Percentiles rank a stretch among this genome's conserved stretches.
Conservation (phyloP, 2,797 vertebrate species). For the Chloroceryle amazona region DNA sequence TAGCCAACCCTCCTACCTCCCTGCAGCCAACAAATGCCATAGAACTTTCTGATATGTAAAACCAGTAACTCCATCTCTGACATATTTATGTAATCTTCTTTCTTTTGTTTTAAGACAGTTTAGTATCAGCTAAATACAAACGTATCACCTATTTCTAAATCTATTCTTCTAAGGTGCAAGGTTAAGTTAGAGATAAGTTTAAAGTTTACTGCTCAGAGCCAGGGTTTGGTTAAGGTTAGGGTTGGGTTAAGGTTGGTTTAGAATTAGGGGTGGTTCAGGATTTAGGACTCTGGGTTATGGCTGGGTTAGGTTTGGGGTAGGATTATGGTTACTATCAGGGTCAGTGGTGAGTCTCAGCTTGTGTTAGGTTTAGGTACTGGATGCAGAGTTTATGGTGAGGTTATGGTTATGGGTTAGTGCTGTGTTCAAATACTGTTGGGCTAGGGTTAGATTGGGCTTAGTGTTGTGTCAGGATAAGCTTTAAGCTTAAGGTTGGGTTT, state of each 20-base stretch:
- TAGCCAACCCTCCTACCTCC: not conserved
- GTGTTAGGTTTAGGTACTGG: not conserved
- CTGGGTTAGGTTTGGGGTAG: not conserved
- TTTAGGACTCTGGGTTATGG: not conserved
- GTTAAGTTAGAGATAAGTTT: not conserved
- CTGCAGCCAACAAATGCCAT: accelerated
- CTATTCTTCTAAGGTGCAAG: not conserved
- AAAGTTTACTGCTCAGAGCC: not conserved
- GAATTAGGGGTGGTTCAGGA: not conserved
- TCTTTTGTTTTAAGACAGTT: not conserved
- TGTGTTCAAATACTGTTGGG: not conserved
- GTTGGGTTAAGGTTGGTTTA: not conserved
- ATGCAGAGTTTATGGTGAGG: not conserved
- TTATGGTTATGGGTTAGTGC: not conserved
- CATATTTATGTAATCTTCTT: not conserved
- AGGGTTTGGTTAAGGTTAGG: not conserved
- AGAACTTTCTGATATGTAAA: not conserved
- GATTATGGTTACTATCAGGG: not conserved
- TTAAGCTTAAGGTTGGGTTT: not conserved
- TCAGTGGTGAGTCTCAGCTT: not conserved
- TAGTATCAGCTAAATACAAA: not conserved
- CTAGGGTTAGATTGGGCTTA: not conserved
- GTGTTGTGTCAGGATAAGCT: not conserved
- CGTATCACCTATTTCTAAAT: not conserved
- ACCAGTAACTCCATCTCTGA: not conserved